phyloP scores from a whole-genome alignment of 2,888 invertebrate genomes.

The Autographa pulchrina region DNA sequence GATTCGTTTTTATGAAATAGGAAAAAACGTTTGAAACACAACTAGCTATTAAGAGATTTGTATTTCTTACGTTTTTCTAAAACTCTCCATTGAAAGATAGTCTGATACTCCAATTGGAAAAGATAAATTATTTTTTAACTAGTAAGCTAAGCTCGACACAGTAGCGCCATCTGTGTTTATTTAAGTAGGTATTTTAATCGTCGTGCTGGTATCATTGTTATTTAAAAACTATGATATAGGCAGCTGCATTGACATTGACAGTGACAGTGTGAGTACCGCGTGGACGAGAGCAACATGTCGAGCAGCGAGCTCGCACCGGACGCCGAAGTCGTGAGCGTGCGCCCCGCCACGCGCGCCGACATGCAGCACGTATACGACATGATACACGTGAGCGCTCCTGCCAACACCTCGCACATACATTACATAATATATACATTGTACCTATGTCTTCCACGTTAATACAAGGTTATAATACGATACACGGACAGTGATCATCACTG shows the following conservation, averaged over 20 bases:
- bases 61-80: background rate
- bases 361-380: constrained; percentile 69
- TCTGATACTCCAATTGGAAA: too few species aligned
- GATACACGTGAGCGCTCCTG: constrained; percentile 72
- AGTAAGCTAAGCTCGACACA: too few species aligned
- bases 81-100: too few species aligned
- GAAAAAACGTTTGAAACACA: too few species aligned
- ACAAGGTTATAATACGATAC: constrained; percentile 1
- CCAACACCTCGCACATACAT: background rate
- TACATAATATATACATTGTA: background rate
- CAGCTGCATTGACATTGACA: background rate
- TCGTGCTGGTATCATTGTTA: background rate
- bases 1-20: too few species aligned
- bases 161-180: constrained; percentile 11
- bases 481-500: background rate
- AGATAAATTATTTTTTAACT: too few species aligned
- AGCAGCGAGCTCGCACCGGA: constrained; percentile 6
- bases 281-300: background rate
- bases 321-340: constrained; percentile 60
- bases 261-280: background rate
- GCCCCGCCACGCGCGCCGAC: constrained; percentile 70
- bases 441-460: background rate
- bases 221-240: background rate
- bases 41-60: background rate
- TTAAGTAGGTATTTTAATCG: background rate